These are phyloP conservation scores for Drosophila formosana DNA, from an alignment of 2,888 invertebrate genomes.

Conservation along the genomic window DNA sequence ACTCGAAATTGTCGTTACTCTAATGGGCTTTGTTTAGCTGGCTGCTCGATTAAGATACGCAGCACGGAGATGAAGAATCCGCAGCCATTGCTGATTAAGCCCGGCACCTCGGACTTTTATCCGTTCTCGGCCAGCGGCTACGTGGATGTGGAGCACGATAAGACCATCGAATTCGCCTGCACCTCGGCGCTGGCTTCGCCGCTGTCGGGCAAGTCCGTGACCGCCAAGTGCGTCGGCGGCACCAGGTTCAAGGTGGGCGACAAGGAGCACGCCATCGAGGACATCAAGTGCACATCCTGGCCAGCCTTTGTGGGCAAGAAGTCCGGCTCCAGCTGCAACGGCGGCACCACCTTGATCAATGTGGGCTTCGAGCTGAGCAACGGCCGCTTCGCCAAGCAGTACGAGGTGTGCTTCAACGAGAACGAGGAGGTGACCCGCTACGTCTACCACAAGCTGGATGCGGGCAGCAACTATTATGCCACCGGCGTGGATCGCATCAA, in stretches of 20 bases:
- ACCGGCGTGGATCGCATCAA: conserved; percentile 80
- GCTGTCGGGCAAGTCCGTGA: conserved; percentile 59
- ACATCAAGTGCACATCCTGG: conserved; percentile 78
- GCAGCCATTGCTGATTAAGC: conserved; percentile 87
- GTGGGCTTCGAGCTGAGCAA: conserved; percentile 81
- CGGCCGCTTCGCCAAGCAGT: conserved; percentile 76
- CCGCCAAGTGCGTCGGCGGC: conserved; percentile 71
- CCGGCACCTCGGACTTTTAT: conserved; percentile 75
- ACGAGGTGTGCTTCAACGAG: conserved; percentile 84
- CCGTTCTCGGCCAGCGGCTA: conserved; percentile 64
- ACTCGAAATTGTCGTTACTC: neutral
- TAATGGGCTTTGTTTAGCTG: conserved; percentile 33
- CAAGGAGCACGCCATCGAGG: conserved; percentile 64
- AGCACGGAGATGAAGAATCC: conserved; percentile 84
- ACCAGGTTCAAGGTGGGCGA: conserved; percentile 64
- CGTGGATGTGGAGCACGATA: conserved; percentile 59
- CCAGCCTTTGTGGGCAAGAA: conserved; percentile 76
- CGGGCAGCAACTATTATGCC: conserved; percentile 84
- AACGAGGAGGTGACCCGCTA: conserved; percentile 81
- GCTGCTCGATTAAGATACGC: conserved; percentile 64
- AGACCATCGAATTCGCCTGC: conserved; percentile 75
- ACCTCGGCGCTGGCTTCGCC: conserved; percentile 65
- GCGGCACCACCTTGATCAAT: conserved; percentile 70
- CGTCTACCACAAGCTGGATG: conserved; percentile 79
- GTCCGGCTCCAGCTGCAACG: conserved; percentile 74